phyloP scores from a whole-genome alignment of 1,140 invertebrate species.

The Aphaenogaster ashmeadi region DNA sequence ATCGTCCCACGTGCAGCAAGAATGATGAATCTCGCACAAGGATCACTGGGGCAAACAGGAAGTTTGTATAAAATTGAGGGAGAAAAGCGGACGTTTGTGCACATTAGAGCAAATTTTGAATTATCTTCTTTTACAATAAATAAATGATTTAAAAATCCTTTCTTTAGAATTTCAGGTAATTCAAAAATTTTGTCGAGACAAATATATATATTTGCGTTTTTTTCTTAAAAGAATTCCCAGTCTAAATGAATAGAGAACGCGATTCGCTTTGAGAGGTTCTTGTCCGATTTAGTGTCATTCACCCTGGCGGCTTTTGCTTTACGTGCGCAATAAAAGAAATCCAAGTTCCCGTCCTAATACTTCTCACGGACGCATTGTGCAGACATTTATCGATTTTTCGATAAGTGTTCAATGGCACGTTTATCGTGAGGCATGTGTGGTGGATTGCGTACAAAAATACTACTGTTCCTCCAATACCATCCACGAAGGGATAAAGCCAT shows the following conservation, averaged over 20 bases:
- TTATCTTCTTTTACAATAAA: neutral
- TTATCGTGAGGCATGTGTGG: conserved; percentile 78
- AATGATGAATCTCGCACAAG: conserved; percentile 37
- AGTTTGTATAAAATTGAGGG: conserved; percentile 7
- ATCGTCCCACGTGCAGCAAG: conserved; percentile 48
- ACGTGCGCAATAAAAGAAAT: conserved; percentile 39
- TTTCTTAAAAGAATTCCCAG: neutral
- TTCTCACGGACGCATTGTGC: conserved; percentile 74
- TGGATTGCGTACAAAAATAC: conserved; percentile 79
- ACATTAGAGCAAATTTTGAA: neutral
- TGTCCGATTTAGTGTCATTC: conserved; percentile 25
- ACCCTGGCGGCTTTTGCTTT: conserved; percentile 23
- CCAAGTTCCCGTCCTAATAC: conserved; percentile 58
- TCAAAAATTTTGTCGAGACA: neutral
- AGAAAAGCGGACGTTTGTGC: neutral
- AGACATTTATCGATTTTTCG: conserved; percentile 74
- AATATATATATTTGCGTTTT: neutral
- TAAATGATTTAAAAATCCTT: neutral
- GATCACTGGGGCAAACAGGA: neutral
- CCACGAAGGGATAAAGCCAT: conserved; percentile 76
- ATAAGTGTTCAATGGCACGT: conserved; percentile 63
- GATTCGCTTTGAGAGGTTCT: neutral
- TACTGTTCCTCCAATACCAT: conserved; percentile 79
- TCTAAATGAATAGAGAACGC: neutral
- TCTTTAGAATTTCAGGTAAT: neutral